Evolutionary conservation across 2,888 invertebrate genomes (phyloP).

Genomic region (Lasioglossum oenotherae): DNA sequence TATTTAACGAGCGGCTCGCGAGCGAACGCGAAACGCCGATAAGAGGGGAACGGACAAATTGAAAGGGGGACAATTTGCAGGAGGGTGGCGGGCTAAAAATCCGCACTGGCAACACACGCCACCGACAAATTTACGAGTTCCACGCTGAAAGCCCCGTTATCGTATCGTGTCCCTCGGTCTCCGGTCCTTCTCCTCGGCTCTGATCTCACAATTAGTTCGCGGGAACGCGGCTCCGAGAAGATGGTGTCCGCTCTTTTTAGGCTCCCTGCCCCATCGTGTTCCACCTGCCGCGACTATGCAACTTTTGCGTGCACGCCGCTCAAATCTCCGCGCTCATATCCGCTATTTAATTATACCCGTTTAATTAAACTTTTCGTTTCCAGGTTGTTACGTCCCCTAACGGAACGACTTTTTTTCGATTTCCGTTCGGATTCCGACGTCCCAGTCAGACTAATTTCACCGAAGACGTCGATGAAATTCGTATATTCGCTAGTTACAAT

Average conservation of each 20-base stretch:
- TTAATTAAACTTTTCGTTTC: conserved; percentile 4
- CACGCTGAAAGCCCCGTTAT: conserved; percentile 57
- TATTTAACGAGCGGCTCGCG: conserved; percentile 67
- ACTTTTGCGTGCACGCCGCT: background rate
- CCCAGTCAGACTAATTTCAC: background rate
- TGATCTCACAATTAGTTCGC: conserved; percentile 61
- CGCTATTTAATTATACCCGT: background rate
- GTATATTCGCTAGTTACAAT: background rate
- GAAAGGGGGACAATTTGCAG: conserved; percentile 73
- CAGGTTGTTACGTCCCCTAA: background rate
- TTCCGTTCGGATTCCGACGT: background rate
- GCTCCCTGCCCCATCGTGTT: background rate
- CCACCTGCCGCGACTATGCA: conserved; percentile 28
- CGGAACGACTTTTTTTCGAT: background rate
- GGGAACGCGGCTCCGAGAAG: conserved; percentile 30
- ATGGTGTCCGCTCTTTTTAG: conserved; percentile 7
- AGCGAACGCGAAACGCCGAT: conserved; percentile 54
- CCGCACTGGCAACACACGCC: conserved; percentile 53
- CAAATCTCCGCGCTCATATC: background rate
- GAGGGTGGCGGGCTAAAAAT: conserved; percentile 58
- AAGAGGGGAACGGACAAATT: conserved; percentile 73
- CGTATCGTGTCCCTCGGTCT: conserved; percentile 41
- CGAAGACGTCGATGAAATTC: background rate
- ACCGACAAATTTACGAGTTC: conserved; percentile 77
- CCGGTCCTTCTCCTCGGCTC: conserved; percentile 26